phyloP scores from a whole-genome alignment of 2,113 vertebrate genomes.

The Etheostoma spectabile region DNA sequence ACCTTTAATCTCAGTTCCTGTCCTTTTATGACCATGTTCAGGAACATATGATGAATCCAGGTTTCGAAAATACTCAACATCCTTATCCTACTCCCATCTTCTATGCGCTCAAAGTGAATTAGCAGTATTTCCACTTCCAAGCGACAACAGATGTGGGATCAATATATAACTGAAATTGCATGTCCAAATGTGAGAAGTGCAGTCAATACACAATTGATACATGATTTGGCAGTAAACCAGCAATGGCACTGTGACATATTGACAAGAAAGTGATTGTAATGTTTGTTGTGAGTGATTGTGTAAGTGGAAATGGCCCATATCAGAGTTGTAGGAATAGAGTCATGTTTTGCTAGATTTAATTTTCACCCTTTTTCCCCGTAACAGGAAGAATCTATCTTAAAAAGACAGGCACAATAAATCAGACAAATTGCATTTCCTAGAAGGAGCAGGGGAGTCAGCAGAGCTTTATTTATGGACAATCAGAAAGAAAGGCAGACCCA shows the following conservation, averaged over 20 bases:
- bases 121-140: background rate
- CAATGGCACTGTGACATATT: constrained; percentile 13
- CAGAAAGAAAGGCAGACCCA: constrained; percentile 17
- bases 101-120: background rate
- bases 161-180: constrained; percentile 44
- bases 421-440: constrained; percentile 62
- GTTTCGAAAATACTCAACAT: constrained; percentile 16
- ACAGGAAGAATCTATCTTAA: constrained; percentile 34
- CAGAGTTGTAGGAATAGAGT: constrained; percentile 11
- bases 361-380: constrained; percentile 13
- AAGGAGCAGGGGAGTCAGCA: constrained; percentile 57
- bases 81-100: background rate
- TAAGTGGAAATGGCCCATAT: background rate
- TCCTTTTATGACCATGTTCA: constrained; percentile 32
- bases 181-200: constrained; percentile 27
- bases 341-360: constrained; percentile 40
- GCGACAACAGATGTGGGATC: constrained; percentile 25
- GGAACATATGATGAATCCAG: constrained; percentile 8
- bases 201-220: constrained; percentile 44
- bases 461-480: constrained; percentile 38
- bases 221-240: constrained; percentile 33
- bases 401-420: constrained; percentile 60
- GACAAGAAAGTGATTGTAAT: constrained; percentile 15
- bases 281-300: constrained; percentile 8
- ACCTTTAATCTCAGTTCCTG: constrained; percentile 42